phyloP scores from a whole-genome alignment of 2,888 invertebrate species.

The Tuberolachnus salignus region DNA sequence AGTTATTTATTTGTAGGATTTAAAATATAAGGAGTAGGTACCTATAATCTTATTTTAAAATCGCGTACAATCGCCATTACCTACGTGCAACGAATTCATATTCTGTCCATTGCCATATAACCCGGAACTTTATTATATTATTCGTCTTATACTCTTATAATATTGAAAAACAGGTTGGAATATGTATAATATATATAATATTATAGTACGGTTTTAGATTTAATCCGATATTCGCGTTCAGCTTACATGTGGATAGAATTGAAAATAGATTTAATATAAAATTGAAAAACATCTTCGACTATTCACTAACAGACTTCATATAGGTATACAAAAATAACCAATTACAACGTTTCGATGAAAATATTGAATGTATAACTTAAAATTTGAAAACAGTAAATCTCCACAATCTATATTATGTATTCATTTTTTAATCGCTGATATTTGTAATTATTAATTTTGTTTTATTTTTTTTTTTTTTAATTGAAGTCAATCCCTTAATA shows the following conservation, averaged over 20 bases:
- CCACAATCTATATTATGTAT: no score
- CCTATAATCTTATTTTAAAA: slow-evolving; percentile 6
- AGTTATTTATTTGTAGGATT: slow-evolving; percentile 6
- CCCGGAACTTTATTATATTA: slow-evolving; percentile 22
- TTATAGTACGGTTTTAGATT: neutral
- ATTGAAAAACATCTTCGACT: no score
- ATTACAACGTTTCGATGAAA: no score
- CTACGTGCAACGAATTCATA: slow-evolving; percentile 18
- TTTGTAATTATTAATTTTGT: no score
- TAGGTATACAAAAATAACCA: no score
- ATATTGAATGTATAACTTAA: no score
- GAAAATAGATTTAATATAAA: no score
- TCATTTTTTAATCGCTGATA: no score
- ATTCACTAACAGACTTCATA: no score
- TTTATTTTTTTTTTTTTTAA: no score
- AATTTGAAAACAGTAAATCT: no score
- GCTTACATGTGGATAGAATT: neutral
- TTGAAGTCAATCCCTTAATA: no score
- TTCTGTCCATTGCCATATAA: slow-evolving; percentile 29
- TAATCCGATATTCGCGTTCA: neutral
- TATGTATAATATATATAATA: neutral
- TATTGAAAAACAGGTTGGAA: slow-evolving; percentile 28
- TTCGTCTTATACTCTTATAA: neutral
- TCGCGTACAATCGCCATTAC: neutral
- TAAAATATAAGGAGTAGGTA: neutral